Conservation (phyloP, 2,797 vertebrate genomes). For the Ctenochaetus hawaiiensis region DNA sequence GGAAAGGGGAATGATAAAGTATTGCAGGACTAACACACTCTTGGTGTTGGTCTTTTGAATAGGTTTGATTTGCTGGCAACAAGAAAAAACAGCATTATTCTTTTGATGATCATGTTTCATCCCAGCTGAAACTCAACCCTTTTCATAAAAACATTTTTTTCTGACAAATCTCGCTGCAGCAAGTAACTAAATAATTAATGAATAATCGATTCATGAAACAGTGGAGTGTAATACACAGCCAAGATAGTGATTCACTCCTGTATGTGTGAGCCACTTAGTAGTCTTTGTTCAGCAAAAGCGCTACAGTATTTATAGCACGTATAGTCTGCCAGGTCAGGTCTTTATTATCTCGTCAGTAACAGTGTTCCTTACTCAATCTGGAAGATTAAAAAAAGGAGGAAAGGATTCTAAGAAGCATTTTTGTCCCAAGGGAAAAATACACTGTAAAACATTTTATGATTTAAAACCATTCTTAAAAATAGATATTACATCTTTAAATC, state of each 20-base stretch:
- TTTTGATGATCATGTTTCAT: not conserved
- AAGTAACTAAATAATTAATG: not conserved
- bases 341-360: conserved; percentile 27
- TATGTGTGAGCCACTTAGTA: conserved; percentile 19
- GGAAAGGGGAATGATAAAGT: not conserved
- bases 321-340: conserved; percentile 28
- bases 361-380: conserved; percentile 11
- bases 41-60: conserved; percentile 4
- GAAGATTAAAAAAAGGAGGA: not conserved
- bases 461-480: conserved; percentile 3
- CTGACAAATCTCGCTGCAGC: not conserved
- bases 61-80: not conserved
- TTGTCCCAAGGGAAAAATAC: conserved; percentile 12
- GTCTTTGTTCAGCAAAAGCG: conserved; percentile 35
- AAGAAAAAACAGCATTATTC: not conserved
- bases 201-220: conserved; percentile 25
- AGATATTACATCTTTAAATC: conserved; percentile 2
- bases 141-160: not conserved
- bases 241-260: conserved; percentile 40
- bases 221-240: conserved; percentile 5
- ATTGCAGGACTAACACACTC: not conserved
- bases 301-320: conserved; percentile 31
- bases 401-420: not conserved
- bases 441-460: not conserved
- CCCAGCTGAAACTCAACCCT: not conserved